phyloP scores from a whole-genome alignment of 2,797 vertebrate species.

The Anisognathus igniventris region DNA sequence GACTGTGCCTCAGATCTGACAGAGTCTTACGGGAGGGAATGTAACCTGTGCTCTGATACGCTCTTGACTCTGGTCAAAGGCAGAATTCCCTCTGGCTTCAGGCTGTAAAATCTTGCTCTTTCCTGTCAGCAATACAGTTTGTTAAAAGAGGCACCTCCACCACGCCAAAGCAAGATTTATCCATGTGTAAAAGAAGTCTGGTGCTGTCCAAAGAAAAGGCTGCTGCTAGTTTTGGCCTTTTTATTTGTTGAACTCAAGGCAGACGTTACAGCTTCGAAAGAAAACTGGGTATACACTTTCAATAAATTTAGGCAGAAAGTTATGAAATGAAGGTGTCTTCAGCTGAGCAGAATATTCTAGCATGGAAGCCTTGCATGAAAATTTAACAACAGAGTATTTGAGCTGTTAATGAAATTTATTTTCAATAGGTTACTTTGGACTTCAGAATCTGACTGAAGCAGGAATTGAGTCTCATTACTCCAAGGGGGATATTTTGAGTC shows the following conservation, averaged over 20 bases:
- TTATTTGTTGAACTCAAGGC: background rate
- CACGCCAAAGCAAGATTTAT: background rate
- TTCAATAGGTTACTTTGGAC: background rate
- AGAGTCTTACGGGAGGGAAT: background rate
- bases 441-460: background rate
- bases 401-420: background rate
- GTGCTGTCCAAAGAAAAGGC: background rate
- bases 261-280: background rate
- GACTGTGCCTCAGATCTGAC: background rate
- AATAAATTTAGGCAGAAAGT: background rate
- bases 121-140: background rate
- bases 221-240: background rate
- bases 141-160: background rate
- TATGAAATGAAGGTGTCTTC: background rate
- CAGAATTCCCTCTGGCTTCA: conserved; percentile 5
- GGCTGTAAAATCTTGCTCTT: conserved; percentile 1
- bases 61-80: conserved; percentile 16
- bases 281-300: background rate
- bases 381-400: background rate
- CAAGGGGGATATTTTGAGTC: background rate
- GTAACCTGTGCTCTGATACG: background rate
- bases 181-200: background rate
- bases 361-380: background rate
- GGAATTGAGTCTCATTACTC: background rate
- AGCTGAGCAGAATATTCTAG: background rate